phyloP scores from a whole-genome alignment of 2,797 vertebrate species.

The Discoglossus pictus region DNA sequence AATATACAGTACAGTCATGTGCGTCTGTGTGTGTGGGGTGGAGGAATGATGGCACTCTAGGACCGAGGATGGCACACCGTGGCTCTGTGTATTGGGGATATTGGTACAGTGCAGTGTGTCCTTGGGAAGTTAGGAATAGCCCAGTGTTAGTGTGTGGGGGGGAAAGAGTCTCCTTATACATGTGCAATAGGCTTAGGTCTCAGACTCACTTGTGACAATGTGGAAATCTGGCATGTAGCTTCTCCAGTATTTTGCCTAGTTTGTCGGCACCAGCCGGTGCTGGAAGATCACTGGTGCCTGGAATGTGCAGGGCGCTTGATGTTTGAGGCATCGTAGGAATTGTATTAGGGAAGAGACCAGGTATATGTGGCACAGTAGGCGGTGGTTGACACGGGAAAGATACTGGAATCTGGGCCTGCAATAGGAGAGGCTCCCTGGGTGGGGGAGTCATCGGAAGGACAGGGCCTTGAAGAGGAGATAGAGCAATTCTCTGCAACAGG shows the following conservation, averaged over 20 bases:
- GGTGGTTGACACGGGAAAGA: constrained; percentile 67
- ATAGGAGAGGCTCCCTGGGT: constrained; percentile 40
- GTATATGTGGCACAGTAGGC: constrained; percentile 43
- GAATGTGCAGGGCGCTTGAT: not conserved
- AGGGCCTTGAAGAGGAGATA: constrained; percentile 7
- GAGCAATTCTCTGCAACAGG: constrained; percentile 65
- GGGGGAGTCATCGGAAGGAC: constrained; percentile 67
- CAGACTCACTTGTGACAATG: constrained; percentile 81
- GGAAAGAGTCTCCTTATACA: too few species aligned
- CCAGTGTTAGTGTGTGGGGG: too few species aligned
- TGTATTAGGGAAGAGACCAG: not conserved
- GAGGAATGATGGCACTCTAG: too few species aligned
- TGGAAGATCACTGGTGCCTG: not conserved
- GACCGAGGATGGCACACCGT: too few species aligned
- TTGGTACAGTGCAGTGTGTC: too few species aligned
- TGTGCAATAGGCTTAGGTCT: too few species aligned
- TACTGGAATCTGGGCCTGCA: constrained; percentile 47
- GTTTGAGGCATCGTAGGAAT: not conserved
- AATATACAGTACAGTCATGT: not conserved
- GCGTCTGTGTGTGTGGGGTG: too few species aligned
- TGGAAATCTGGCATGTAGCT: constrained; percentile 78
- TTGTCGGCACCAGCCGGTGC: constrained; percentile 63
- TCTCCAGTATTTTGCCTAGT: constrained; percentile 87
- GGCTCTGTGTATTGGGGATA: too few species aligned
- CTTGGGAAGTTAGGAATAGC: too few species aligned